phyloP scores from a whole-genome alignment of 2,113 vertebrate species.

The Cranoglanis bouderius region DNA sequence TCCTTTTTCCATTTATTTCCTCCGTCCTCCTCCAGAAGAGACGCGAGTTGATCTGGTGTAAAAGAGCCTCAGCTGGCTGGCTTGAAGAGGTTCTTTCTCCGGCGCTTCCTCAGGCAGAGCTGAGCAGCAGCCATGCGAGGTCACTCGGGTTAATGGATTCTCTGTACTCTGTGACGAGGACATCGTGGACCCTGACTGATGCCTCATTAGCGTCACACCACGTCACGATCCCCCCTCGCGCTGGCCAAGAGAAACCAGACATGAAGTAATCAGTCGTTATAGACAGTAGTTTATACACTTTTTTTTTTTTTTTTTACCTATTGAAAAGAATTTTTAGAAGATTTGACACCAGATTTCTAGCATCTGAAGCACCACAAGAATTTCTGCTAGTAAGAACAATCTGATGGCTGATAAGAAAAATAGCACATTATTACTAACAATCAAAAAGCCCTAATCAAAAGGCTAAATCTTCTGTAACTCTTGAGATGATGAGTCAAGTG shows the following conservation, averaged over 20 bases:
- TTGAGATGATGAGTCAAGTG: not conserved
- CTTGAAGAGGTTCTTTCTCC: constrained; percentile 2
- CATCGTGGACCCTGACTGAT: constrained; percentile 36
- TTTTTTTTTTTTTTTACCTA: not conserved
- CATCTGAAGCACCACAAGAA: not conserved
- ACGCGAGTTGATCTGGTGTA: not conserved
- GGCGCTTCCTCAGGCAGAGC: not conserved
- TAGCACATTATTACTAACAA: not conserved
- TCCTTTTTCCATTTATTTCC: not conserved
- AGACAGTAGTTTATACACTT: not conserved
- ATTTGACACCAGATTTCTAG: not conserved
- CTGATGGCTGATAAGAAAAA: not conserved
- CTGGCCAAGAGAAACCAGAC: not conserved
- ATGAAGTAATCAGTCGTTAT: not conserved
- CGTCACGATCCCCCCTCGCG: not conserved
- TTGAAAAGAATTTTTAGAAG: not conserved
- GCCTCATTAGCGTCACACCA: constrained; percentile 35
- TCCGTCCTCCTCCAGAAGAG: not conserved
- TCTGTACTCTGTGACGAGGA: constrained; percentile 37
- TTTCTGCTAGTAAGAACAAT: not conserved
- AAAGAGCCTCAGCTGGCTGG: constrained; percentile 11
- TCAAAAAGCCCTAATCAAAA: not conserved
- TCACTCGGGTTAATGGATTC: constrained; percentile 52
- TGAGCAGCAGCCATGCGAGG: constrained; percentile 24
- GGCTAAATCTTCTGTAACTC: not conserved